Evolutionary conservation across 2,888 invertebrate species (phyloP).

Genomic region (Drosophila pullipes): DNA sequence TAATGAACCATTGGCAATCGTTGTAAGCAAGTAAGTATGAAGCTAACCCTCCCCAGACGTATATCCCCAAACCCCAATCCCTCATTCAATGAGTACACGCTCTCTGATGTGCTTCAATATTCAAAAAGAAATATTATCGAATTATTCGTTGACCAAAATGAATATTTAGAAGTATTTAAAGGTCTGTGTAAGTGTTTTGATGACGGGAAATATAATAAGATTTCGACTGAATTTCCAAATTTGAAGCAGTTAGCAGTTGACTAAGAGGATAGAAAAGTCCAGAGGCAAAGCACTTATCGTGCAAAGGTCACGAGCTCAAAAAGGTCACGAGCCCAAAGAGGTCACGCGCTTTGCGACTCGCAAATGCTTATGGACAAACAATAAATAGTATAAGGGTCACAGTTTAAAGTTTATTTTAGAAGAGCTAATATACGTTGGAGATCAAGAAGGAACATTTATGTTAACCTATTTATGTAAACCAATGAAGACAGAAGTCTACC

Average conservation of each 20-base stretch:
- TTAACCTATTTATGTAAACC: neutral
- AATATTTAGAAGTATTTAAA: neutral
- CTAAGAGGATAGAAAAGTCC: neutral
- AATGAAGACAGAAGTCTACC: neutral
- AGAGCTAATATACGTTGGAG: neutral
- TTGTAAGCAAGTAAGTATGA: conserved; percentile 44
- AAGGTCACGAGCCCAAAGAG: neutral
- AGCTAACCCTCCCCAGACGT: conserved; percentile 5
- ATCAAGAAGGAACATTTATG: neutral
- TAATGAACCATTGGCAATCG: conserved; percentile 71
- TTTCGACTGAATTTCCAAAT: neutral
- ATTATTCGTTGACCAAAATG: conserved; percentile 4
- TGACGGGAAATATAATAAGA: neutral
- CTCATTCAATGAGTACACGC: neutral
- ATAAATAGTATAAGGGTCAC: neutral
- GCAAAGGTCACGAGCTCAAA: neutral
- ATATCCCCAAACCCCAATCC: neutral
- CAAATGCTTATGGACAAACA: neutral
- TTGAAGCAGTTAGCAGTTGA: neutral
- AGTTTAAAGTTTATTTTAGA: neutral
- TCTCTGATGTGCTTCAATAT: conserved; percentile 47
- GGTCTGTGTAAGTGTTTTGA: neutral
- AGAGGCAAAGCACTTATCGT: neutral
- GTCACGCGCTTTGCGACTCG: neutral
- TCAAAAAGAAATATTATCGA: conserved; percentile 14